Evolutionary conservation across 2,797 vertebrate species (phyloP), one percentile per base, ranked within the genome.

Genomic region (Harpagifer antarcticus): DNA sequence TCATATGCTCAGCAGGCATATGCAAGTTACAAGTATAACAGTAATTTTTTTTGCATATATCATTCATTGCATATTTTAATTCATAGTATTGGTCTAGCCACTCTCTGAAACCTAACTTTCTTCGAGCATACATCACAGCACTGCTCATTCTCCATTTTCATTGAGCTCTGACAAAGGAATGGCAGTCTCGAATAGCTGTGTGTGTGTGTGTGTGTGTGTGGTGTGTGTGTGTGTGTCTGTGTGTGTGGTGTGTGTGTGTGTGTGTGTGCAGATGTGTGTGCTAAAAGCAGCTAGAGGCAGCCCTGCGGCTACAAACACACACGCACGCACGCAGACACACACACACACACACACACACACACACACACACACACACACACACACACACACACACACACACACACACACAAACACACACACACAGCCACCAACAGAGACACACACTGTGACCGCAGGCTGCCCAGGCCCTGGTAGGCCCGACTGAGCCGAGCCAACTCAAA

Each of bases 401-500:
- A 79, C 75, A 78, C 87, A 76, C 55, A 59, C 70, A 82, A 53
- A 76, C 74, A 81, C 52, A 68, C 63, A 76, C 62, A 67, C 44
- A 45, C 66, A 57, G 52, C 40, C 77, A 63, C 71, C 12, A 61
- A 63, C 58, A 68, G 13, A 76, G 43, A 81, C 40, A 50, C 72
- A 73, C 16, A 73, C 76, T 64, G 74, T 82, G 78, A 82, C 86
- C 55, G 43, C 81, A 76, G 76, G 74, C 84, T 79, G 76, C 74
- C 78, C 82, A 76, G 88, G 84, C 64, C 72, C 77, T 78, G 71
- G 81, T 75, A 85, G 88, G 73, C 88, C 89, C 43, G 44, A 65
- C 82, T 54, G 72, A 90, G 72, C 85, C 53, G 83, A 73, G 92
- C 91, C 93, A 95, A 93, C 79, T 92, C 89, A 94, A 94, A 94